These are phyloP conservation scores for Gallinago media DNA, from an alignment of 2,113 vertebrate species.

Conservation along the genomic window DNA sequence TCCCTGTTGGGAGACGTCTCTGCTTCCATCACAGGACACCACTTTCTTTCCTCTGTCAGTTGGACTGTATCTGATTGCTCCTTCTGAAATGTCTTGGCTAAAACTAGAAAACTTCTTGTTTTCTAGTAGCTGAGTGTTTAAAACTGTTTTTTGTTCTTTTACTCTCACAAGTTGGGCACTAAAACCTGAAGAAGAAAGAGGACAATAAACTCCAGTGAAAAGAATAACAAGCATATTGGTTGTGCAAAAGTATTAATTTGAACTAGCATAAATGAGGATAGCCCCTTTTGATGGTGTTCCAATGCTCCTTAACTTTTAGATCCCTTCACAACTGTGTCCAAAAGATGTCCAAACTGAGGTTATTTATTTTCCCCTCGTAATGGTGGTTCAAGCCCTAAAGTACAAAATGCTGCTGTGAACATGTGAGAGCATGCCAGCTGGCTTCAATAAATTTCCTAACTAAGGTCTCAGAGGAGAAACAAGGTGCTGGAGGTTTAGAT, in stretches of 20 bases:
- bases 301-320: neutral
- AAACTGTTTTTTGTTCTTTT: neutral
- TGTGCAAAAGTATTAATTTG: neutral
- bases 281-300: neutral
- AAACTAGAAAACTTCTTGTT: neutral
- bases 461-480: neutral
- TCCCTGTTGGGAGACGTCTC: neutral
- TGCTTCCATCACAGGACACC: neutral
- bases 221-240: neutral
- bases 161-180: neutral
- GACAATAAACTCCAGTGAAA: neutral
- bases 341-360: neutral
- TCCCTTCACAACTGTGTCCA: neutral
- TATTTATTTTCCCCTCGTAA: neutral
- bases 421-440: rapidly evolving
- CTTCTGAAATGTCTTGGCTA: neutral
- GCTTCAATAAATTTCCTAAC: neutral
- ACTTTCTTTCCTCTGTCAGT: neutral
- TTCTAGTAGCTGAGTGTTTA: neutral
- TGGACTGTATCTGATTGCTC: neutral
- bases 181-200: neutral
- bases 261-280: neutral
- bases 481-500: rapidly evolving
- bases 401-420: neutral
- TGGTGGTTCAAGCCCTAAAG: neutral